phyloP scores from a whole-genome alignment of 1,140 invertebrate species.

The Acyrthosiphon pisum region DNA sequence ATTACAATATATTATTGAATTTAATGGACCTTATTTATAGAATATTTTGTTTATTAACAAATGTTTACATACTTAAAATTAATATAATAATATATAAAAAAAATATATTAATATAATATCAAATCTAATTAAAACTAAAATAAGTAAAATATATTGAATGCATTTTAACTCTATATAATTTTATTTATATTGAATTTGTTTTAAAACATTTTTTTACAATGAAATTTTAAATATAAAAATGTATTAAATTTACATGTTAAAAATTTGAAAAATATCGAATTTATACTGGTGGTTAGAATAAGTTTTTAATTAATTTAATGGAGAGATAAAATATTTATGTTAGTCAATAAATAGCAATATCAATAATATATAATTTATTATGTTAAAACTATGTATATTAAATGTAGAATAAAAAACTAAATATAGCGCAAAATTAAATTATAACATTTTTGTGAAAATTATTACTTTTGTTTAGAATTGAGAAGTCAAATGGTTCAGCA shows the following conservation, averaged over 20 bases:
- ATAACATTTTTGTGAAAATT: background rate
- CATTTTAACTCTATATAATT: too few relatives aligned
- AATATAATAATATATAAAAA: conserved; percentile 3
- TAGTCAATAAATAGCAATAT: background rate
- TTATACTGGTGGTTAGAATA: background rate
- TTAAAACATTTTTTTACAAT: too few relatives aligned
- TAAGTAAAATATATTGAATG: too few relatives aligned
- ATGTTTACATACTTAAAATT: background rate
- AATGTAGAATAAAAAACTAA: background rate
- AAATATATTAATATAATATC: background rate
- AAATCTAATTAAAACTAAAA: too few relatives aligned
- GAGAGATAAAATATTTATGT: background rate
- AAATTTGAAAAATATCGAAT: background rate
- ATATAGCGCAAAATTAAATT: conserved; percentile 42
- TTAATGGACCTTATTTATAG: background rate
- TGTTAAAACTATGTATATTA: background rate
- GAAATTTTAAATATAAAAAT: too few relatives aligned
- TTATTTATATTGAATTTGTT: too few relatives aligned
- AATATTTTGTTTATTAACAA: background rate
- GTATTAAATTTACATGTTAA: too few relatives aligned
- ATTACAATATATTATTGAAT: background rate
- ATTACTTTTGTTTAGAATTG: conserved; percentile 55
- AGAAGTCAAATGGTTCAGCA: conserved; percentile 48
- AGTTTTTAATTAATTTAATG: background rate
- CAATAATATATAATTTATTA: background rate